Evolutionary conservation across 2,797 vertebrate species (phyloP).

Genomic region (Galago senegalensis): DNA sequence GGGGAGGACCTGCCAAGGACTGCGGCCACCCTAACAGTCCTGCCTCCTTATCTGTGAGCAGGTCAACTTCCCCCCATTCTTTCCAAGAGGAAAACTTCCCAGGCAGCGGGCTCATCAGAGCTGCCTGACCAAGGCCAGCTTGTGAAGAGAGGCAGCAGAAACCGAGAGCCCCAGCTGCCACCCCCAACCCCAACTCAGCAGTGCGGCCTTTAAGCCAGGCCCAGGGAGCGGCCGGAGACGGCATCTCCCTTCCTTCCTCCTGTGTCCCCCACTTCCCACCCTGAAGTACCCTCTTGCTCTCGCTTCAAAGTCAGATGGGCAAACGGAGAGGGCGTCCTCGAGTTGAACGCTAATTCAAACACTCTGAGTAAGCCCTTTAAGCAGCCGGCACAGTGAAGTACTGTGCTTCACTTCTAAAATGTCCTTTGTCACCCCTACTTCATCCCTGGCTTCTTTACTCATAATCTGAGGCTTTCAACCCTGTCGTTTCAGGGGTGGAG

Average conservation of each 20-base stretch:
- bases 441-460: constrained; percentile 31
- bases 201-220: neutral
- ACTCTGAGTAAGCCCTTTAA: constrained; percentile 65
- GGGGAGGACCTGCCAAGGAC: constrained; percentile 78
- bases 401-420: constrained; percentile 29
- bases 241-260: too few relatives aligned
- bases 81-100: constrained; percentile 84
- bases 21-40: constrained; percentile 65
- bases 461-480: neutral
- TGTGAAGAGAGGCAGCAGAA: neutral
- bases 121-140: neutral
- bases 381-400: neutral
- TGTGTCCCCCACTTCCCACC: fast-evolving
- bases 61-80: constrained; percentile 83
- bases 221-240: neutral
- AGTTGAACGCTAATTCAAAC: constrained; percentile 69
- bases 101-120: constrained; percentile 74
- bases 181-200: fast-evolving
- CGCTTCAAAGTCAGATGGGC: constrained; percentile 39
- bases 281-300: neutral
- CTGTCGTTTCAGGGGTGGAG: constrained; percentile 33
- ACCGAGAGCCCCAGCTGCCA: fast-evolving
- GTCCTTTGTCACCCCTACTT: constrained; percentile 9
- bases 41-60: constrained; percentile 74
- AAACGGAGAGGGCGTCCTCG: neutral